These are phyloP conservation scores for Epinotia bilunana DNA, from an alignment of 2,888 invertebrate genomes.

Conservation along the genomic window DNA sequence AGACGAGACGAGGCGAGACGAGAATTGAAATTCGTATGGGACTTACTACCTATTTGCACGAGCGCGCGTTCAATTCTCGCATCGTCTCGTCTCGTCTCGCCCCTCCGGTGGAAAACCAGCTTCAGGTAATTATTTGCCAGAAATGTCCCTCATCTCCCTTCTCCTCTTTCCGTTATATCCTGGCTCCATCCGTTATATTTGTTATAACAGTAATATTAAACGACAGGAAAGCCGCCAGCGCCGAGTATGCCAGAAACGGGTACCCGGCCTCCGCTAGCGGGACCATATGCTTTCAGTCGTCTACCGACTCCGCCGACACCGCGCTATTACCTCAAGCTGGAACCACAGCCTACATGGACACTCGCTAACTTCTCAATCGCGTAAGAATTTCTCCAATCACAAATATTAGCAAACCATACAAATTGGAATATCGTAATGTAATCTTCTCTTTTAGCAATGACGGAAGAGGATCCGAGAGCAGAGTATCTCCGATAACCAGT, in stretches of 20 bases:
- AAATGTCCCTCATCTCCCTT: neutral
- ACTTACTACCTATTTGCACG: no score
- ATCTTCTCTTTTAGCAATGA: conserved; percentile 62
- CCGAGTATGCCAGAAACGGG: conserved; percentile 79
- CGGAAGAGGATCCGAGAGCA: conserved; percentile 72
- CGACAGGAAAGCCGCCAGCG: conserved; percentile 54
- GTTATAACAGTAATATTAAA: neutral
- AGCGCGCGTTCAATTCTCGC: no score
- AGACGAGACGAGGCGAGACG: no score
- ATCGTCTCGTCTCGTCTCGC: no score
- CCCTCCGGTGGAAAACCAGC: no score
- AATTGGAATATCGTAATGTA: neutral
- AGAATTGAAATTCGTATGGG: no score
- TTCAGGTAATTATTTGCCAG: neutral
- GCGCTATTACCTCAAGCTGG: conserved; percentile 90
- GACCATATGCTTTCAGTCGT: conserved; percentile 95
- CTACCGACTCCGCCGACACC: conserved; percentile 93
- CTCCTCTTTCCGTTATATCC: neutral
- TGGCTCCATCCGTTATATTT: neutral
- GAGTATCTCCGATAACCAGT: conserved; percentile 69
- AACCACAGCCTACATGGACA: conserved; percentile 92
- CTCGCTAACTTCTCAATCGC: conserved; percentile 92
- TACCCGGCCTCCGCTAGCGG: conserved; percentile 92
- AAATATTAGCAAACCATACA: neutral
- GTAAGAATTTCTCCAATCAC: conserved; percentile 66